phyloP scores from a whole-genome alignment of 2,888 invertebrate species.

The Mesodorylaimus sp. region DNA sequence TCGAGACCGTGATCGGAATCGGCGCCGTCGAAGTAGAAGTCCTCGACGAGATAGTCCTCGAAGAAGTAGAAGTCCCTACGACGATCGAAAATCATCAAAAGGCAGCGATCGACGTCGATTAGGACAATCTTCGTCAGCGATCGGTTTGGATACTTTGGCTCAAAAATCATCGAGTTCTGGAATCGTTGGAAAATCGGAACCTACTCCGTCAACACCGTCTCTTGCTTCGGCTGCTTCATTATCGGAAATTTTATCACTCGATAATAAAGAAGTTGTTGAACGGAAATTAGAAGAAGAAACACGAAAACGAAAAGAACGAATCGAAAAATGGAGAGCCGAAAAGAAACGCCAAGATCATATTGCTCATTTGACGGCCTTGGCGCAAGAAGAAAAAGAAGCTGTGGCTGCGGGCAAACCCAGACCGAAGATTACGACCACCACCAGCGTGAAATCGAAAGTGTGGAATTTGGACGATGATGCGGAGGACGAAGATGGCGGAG shows the following conservation, averaged over 20 bases:
- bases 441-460: slow-evolving; percentile 43
- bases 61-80: no score
- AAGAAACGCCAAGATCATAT: no score
- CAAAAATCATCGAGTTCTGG: no score
- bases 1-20: background rate
- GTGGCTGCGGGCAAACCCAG: slow-evolving; percentile 9
- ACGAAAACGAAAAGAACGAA: slow-evolving; percentile 81
- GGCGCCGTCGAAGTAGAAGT: background rate
- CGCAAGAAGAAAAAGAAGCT: background rate
- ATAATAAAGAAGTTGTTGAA: background rate
- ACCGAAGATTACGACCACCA: slow-evolving; percentile 11
- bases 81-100: no score
- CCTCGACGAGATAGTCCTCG: no score
- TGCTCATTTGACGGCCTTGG: background rate
- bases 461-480: slow-evolving; percentile 87
- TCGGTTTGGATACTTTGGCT: no score
- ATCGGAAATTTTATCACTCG: background rate
- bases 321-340: slow-evolving; percentile 86
- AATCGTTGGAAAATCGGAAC: no score
- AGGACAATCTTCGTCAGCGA: no score
- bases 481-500: slow-evolving; percentile 21
- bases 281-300: slow-evolving; percentile 55
- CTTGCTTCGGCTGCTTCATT: background rate
- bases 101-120: no score
- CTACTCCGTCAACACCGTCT: no score